Conservation (phyloP, 1,140 invertebrate species). For the Anoplolepis gracilipes region DNA sequence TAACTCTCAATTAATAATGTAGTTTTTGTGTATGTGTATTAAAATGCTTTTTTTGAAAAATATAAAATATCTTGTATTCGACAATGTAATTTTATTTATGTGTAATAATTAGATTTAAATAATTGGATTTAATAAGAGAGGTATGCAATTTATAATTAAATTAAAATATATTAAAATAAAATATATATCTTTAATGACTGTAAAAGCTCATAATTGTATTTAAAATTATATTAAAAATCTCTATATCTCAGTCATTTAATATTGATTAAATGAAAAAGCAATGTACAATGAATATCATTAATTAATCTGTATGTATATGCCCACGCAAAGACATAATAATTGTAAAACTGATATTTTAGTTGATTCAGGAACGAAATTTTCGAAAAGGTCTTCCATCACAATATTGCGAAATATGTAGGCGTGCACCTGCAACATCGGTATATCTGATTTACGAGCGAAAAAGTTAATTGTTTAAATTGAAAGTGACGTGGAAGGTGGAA, state of each 20-base stretch:
- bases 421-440: neutral
- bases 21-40: neutral
- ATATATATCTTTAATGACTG: neutral
- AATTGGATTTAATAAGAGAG: too few relatives aligned
- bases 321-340: neutral
- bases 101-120: neutral
- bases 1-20: neutral
- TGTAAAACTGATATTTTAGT: neutral
- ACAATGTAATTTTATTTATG: neutral
- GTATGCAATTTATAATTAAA: neutral
- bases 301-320: neutral
- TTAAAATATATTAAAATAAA: neutral
- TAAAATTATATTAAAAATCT: neutral
- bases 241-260: neutral
- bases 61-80: neutral
- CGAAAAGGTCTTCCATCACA: neutral
- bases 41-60: neutral
- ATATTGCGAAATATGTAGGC: neutral
- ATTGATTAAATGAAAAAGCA: neutral
- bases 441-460: slow-evolving; percentile 39
- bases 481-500: slow-evolving; percentile 1
- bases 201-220: neutral
- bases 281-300: neutral
- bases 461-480: slow-evolving; percentile 60
- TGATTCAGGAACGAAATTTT: neutral